Evolutionary conservation across 2,113 vertebrate genomes (phyloP).

Genomic region (Crotalus tigris): DNA sequence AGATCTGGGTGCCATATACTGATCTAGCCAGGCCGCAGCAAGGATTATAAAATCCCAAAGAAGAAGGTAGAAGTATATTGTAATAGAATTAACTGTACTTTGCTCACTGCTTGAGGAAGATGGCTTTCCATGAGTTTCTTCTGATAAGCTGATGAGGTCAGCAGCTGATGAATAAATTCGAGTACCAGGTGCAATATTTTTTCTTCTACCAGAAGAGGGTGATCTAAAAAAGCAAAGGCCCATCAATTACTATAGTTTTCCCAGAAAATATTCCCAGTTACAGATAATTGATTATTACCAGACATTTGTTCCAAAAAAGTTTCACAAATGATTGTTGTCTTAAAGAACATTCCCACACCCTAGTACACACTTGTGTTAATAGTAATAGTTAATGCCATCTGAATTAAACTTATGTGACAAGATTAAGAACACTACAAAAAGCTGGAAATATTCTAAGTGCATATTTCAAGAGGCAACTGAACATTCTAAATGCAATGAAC

Average conservation of each 20-base stretch:
- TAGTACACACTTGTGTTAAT: neutral
- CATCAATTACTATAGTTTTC: neutral
- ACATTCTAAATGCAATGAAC: neutral
- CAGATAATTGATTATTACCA: neutral
- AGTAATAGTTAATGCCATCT: neutral
- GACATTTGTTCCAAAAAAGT: neutral
- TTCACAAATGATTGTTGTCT: neutral
- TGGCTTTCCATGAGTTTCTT: constrained; percentile 28
- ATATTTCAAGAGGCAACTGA: neutral
- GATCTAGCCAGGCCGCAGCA: neutral
- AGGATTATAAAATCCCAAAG: neutral
- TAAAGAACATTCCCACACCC: neutral
- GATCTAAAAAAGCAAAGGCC: constrained; percentile 37
- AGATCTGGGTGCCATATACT: neutral
- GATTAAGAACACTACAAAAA: neutral
- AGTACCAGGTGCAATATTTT: neutral
- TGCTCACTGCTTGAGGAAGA: constrained; percentile 15
- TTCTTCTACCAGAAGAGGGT: constrained; percentile 37
- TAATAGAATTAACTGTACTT: constrained; percentile 12
- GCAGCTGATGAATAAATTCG: neutral
- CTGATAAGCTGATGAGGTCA: neutral
- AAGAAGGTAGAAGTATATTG: neutral
- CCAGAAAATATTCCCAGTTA: neutral
- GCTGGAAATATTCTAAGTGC: neutral
- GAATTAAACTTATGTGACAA: neutral